Percentiles rank a stretch among this genome's conserved stretches.
Evolutionary conservation across 2,888 invertebrate genomes (phyloP).

Genomic region (Spodoptera picta): DNA sequence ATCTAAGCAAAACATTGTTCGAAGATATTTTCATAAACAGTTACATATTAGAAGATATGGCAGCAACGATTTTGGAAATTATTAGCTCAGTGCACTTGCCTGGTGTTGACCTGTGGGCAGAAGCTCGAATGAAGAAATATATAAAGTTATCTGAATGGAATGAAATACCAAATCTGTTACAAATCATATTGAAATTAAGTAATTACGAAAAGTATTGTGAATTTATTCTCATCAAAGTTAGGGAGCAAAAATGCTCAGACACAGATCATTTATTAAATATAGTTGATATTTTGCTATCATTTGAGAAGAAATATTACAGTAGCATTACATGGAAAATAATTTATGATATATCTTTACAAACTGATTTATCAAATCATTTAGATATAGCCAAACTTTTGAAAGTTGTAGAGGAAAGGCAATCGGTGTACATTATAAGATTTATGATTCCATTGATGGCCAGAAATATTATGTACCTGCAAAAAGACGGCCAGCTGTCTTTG

Average conservation of each 20-base stretch:
- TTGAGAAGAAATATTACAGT: constrained; percentile 62
- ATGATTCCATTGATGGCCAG: constrained; percentile 74
- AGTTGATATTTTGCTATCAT: constrained; percentile 62
- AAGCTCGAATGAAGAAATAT: constrained; percentile 64
- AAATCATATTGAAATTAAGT: constrained; percentile 60
- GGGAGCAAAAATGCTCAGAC: constrained; percentile 52
- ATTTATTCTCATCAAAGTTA: constrained; percentile 66
- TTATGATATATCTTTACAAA: constrained; percentile 69
- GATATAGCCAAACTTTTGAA: constrained; percentile 54
- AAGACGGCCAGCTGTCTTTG: constrained; percentile 56
- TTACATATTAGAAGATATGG: constrained; percentile 51
- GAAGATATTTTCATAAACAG: constrained; percentile 59
- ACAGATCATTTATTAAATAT: constrained; percentile 59
- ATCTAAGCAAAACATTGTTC: constrained; percentile 69
- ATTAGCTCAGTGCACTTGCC: constrained; percentile 60
- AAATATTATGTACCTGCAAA: constrained; percentile 51
- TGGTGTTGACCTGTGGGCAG: constrained; percentile 73
- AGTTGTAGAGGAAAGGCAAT: constrained; percentile 49
- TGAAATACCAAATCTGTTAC: constrained; percentile 63
- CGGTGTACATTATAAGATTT: constrained; percentile 72
- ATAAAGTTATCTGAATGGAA: constrained; percentile 64
- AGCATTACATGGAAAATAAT: constrained; percentile 73
- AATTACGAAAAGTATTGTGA: constrained; percentile 71
- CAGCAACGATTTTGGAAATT: constrained; percentile 62
- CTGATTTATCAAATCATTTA: constrained; percentile 50